Evolutionary conservation across 2,113 vertebrate species (phyloP).

Genomic region (Eonycteris spelaea): DNA sequence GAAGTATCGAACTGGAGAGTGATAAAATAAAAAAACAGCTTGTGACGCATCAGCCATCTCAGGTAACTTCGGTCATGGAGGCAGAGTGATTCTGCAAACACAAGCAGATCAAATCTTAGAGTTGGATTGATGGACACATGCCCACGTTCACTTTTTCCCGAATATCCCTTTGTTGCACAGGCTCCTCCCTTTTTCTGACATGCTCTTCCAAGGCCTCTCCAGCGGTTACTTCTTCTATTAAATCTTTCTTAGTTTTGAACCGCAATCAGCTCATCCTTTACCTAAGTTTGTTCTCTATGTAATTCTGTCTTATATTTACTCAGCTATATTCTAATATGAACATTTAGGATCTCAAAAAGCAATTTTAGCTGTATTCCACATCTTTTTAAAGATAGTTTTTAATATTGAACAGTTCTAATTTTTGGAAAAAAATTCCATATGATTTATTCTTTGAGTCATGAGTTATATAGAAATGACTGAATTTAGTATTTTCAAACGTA

Average conservation of each 20-base stretch:
- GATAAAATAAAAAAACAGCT: constrained; percentile 89
- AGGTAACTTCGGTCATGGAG: constrained; percentile 99
- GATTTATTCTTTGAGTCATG: neutral
- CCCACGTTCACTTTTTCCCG: neutral
- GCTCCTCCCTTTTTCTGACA: neutral
- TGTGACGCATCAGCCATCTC: constrained; percentile 86
- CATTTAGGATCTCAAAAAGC: neutral
- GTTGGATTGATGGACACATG: accelerated
- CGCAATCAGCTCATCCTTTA: neutral
- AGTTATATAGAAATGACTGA: neutral
- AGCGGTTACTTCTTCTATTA: neutral
- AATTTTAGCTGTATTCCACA: neutral
- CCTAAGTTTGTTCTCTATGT: neutral
- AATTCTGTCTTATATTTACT: neutral
- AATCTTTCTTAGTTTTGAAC: neutral
- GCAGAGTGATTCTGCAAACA: constrained; percentile 94
- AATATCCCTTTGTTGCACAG: neutral
- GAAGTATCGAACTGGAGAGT: constrained; percentile 89
- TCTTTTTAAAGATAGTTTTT: neutral
- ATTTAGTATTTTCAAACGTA: neutral
- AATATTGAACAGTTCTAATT: neutral
- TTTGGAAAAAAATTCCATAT: neutral
- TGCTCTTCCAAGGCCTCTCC: neutral
- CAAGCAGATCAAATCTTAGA: neutral
- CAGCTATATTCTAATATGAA: neutral